phyloP scores from a whole-genome alignment of 2,797 vertebrate species.

The Sebastolobus alascanus region DNA sequence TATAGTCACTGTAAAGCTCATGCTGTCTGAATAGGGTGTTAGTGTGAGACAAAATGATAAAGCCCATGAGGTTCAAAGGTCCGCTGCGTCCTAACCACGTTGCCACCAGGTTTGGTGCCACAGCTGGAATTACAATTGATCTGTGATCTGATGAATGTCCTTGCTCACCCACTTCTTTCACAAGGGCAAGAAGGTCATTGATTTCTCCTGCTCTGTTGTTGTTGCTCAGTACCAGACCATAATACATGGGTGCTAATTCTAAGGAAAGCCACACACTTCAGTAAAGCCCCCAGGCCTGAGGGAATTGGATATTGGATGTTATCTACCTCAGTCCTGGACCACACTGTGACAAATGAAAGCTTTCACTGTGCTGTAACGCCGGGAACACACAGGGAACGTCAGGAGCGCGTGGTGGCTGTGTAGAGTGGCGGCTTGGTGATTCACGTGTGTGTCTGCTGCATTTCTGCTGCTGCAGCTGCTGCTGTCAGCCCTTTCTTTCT shows the following conservation, averaged over 20 bases:
- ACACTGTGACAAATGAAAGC: conserved; percentile 54
- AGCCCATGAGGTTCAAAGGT: conserved; percentile 24
- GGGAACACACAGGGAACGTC: no score
- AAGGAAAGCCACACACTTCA: conserved; percentile 17
- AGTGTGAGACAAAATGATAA: background rate
- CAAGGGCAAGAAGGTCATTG: conserved; percentile 47
- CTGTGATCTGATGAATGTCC: conserved; percentile 53
- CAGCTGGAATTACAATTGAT: conserved; percentile 56
- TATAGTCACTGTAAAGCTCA: background rate
- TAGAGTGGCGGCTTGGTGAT: no score
- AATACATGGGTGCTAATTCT: conserved; percentile 48
- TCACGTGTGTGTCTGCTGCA: no score
- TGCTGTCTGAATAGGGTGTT: background rate
- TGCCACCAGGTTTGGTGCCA: conserved; percentile 12
- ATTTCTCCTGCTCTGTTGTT: conserved; percentile 57
- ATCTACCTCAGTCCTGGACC: conserved; percentile 40
- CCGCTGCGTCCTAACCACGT: background rate
- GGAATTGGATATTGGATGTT: conserved; percentile 69
- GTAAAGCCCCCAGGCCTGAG: conserved; percentile 43
- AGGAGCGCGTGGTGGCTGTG: no score
- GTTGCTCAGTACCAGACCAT: conserved; percentile 20
- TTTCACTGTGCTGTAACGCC: conserved; percentile 25
- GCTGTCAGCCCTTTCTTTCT: no score
- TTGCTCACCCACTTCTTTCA: conserved; percentile 33
- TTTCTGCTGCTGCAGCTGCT: no score